Evolutionary conservation across 1,140 invertebrate genomes (phyloP).

Genomic region (Cephus cinctus): DNA sequence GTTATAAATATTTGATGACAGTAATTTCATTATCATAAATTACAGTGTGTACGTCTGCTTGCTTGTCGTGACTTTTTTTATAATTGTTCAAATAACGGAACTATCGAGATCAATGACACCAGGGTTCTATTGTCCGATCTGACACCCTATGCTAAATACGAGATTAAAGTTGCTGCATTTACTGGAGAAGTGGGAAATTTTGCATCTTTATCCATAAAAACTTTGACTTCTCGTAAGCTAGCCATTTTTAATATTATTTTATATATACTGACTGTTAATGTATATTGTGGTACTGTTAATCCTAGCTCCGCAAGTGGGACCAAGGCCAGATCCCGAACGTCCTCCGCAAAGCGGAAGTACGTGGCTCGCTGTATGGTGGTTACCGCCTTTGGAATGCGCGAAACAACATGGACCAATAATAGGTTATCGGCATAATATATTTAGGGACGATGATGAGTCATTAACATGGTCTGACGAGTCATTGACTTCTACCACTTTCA

Average conservation of each 20-base stretch:
- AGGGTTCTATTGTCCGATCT: neutral
- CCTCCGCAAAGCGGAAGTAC: constrained; percentile 2
- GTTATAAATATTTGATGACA: neutral
- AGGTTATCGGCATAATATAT: constrained; percentile 7
- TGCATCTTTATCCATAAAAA: neutral
- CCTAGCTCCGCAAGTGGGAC: neutral
- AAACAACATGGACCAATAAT: constrained; percentile 1
- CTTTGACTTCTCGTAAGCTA: constrained; percentile 2
- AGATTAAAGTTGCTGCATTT: constrained; percentile 1
- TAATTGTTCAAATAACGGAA: neutral
- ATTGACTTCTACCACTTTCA: neutral
- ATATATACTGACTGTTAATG: neutral
- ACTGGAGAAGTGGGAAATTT: constrained; percentile 7
- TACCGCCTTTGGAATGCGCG: constrained; percentile 5
- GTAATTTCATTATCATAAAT: neutral
- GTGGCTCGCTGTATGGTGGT: constrained; percentile 6
- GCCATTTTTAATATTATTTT: neutral
- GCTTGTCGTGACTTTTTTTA: neutral
- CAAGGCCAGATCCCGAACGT: neutral
- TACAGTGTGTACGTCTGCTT: neutral
- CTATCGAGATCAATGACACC: neutral
- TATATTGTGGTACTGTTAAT: neutral
- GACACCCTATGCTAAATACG: constrained; percentile 3
- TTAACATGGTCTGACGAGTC: neutral
- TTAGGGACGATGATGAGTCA: neutral